Evolutionary conservation across 92 coral and sea anemone genomes (phyloP).

Genomic region (Umimayanthus kanabou): DNA sequence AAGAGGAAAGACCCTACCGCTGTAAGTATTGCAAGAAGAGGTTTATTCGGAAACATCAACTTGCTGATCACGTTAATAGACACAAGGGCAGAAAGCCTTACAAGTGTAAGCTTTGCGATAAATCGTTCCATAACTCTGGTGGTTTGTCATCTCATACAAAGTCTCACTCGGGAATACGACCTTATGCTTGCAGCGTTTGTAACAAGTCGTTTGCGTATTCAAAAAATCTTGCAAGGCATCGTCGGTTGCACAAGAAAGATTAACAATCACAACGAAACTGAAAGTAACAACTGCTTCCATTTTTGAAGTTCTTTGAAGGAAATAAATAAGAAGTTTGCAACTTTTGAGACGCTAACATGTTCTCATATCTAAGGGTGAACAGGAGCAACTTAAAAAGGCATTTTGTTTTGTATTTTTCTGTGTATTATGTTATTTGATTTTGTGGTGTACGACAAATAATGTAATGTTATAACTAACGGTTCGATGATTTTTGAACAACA

Average conservation of each 20-base stretch:
- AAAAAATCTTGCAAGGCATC: conserved; percentile 14
- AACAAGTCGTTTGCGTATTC: conserved; percentile 18
- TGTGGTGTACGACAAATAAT: too few relatives aligned
- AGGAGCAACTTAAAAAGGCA: too few relatives aligned
- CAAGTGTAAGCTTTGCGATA: conserved; percentile 17
- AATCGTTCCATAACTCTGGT: conserved; percentile 14
- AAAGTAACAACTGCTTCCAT: neutral
- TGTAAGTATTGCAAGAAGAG: conserved; percentile 13
- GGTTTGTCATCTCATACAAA: conserved; percentile 10
- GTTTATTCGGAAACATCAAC: neutral
- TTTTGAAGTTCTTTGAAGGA: too few relatives aligned
- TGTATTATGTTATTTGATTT: too few relatives aligned
- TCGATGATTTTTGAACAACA: too few relatives aligned
- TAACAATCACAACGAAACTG: neutral
- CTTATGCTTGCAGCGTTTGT: conserved; percentile 4
- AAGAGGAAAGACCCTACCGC: conserved; percentile 1
- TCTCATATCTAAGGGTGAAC: too few relatives aligned
- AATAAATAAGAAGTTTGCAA: too few relatives aligned
- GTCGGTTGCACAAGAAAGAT: conserved; percentile 6
- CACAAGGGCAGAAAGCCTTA: conserved; percentile 23
- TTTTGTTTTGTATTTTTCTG: too few relatives aligned
- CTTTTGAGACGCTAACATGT: too few relatives aligned
- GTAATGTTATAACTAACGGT: too few relatives aligned
- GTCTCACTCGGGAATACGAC: conserved; percentile 21
- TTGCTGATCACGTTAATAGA: conserved; percentile 7